Evolutionary conservation across 1,140 invertebrate species (phyloP), one percentile per base, ranked within the genome.

Genomic region (Pogonomyrmex californicus): DNA sequence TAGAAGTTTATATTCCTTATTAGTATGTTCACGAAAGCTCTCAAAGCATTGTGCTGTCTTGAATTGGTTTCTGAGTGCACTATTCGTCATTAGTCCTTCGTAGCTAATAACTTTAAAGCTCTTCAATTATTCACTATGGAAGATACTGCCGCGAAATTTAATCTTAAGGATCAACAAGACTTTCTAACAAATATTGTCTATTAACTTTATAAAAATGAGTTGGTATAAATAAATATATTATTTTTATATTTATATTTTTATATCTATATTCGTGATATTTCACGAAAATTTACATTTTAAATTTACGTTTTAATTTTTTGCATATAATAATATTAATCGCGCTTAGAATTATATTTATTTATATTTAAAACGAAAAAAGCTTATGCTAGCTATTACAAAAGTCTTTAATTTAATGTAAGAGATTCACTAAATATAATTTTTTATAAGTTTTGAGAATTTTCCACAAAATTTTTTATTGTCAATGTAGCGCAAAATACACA

Each of bases 91-190:
- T 73, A 23, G 17, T 75, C 41, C 30, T 83, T 83, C 47, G 36
- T 70, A 54, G 60, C 68, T 78, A 77, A 88, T 70, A 71, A 73
- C 60, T 78, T 12, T 49, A 36, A 30, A 49, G 65, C 56, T 73
- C 70, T 78, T 77, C 12, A 36, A 33, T 68, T 87, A 60, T 51
- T 71, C 47, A 63, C 0, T 47, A 60, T 23, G 17, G 6, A 33
- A 58, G 66, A 33, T 49, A 41, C 54, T 33, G 36, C 44, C 44
- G 7, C 12, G 1, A 47, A 30, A 38, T 77, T 51, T 71, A 85
- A 87, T 49, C 41, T 85, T 2, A 10, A 41, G 79, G n/a, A 47
- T 65, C 49, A 58, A 47, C 41, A 36, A 38, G 23, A 36, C 14
- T 49, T 23, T 63, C 38, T 38, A n/a, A 5, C 23, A 49, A 81